Evolutionary conservation across 2,113 vertebrate genomes (phyloP).

Genomic region (Alligator mississippiensis): DNA sequence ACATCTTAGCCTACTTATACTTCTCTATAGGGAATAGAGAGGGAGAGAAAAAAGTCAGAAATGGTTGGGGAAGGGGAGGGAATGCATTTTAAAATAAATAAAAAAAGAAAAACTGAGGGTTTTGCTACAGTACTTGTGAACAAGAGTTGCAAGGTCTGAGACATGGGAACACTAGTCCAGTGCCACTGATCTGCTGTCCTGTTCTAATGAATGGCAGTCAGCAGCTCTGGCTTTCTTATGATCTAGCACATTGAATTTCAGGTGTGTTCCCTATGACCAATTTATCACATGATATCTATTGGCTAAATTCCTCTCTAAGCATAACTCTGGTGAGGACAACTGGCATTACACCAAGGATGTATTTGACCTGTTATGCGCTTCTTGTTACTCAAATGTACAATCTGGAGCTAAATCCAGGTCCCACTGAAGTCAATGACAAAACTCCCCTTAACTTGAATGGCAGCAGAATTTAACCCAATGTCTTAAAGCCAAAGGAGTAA

Average conservation of each 20-base stretch:
- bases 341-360: background rate
- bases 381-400: background rate
- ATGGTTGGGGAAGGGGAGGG: too few species aligned
- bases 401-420: background rate
- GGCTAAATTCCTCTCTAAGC: background rate
- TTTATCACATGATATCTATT: background rate
- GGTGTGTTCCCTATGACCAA: background rate
- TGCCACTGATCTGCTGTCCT: background rate
- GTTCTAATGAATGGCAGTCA: background rate
- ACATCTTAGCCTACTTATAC: too few species aligned
- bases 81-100: too few species aligned
- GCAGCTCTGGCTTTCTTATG: background rate
- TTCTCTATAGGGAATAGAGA: too few species aligned
- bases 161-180: background rate
- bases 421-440: background rate
- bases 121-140: background rate
- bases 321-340: background rate
- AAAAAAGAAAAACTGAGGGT: too few species aligned
- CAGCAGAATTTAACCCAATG: background rate
- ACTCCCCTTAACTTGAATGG: background rate
- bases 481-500: background rate
- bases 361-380: background rate
- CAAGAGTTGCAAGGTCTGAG: background rate
- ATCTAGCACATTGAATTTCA: fast-evolving
- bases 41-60: too few species aligned